Evolutionary conservation across 2,888 invertebrate species (phyloP), one percentile per base, ranked within the genome.

Genomic region (Hirtodrosophila alboralis): DNA sequence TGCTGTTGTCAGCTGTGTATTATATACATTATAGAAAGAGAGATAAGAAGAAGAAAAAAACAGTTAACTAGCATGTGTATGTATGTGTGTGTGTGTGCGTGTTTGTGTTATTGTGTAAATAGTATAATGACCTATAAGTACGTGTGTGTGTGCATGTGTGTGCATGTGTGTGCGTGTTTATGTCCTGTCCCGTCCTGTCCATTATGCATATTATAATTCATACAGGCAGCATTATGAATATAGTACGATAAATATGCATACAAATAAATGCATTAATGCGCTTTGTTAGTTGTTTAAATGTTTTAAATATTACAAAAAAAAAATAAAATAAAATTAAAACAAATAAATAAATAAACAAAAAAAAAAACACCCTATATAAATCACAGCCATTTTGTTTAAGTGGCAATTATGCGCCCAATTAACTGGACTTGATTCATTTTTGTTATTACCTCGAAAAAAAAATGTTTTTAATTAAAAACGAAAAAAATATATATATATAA

Each of bases 201-300:
- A n/a, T n/a, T n/a, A n/a, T 31, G 21, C 26, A 47, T n/a, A n/a
- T 59, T 38, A 71, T 71, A 58, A 59, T 56, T 59, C 44, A 56
- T 52, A 60, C 33, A 36, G 49, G 41, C 57, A 54, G 44, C 54
- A 58, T 49, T 57, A 71, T 71, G 53, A 71, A 75, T 76, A 77
- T 66, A 69, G 73, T 41, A 37, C 5, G 18, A 18, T 18, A 18
- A 4, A 62, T 58, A 33, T 37, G 44, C 49, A 38, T 23, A 45
- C 48, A 59, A 49, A 58, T 49, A 49, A 54, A 54, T 64, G 71
- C 64, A 61, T 76, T 72, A 57, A 63, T 60, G 63, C 69, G 84
- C 74, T 80, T 84, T 78, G 80, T 84, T 84, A 78, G 81, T 73
- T 78, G 70, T 80, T 80, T 66, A 67, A 61, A 59, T 58, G 67